These are phyloP conservation scores for Pachypanchax playfairii DNA, from an alignment of 2,113 vertebrate species.

Conservation along the genomic window DNA sequence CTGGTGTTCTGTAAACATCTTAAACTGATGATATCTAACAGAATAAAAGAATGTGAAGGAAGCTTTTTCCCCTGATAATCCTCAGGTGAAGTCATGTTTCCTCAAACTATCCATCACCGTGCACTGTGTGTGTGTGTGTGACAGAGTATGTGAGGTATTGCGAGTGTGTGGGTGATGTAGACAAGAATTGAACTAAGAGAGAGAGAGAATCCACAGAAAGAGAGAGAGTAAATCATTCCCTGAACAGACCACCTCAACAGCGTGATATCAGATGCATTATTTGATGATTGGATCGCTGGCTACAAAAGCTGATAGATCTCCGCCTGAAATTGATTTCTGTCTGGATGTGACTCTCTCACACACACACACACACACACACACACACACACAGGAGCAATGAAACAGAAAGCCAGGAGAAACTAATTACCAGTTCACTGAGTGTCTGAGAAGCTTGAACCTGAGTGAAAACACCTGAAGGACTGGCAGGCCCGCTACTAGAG, in stretches of 20 bases:
- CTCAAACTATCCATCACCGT: constrained; percentile 61
- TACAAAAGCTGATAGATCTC: constrained; percentile 77
- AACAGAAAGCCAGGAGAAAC: constrained; percentile 70
- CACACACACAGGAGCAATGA: constrained; percentile 31
- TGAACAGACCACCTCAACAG: constrained; percentile 73
- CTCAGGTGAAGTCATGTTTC: constrained; percentile 58
- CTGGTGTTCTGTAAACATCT: constrained; percentile 37
- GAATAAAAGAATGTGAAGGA: constrained; percentile 43
- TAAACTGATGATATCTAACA: constrained; percentile 42
- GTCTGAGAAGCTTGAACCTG: constrained; percentile 68
- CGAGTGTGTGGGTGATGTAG: constrained; percentile 58
- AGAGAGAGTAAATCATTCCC: constrained; percentile 70
- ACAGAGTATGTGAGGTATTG: constrained; percentile 40
- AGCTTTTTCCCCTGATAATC: constrained; percentile 48
- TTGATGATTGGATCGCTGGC: constrained; percentile 76
- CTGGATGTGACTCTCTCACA: constrained; percentile 63
- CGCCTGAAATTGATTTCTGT: constrained; percentile 78
- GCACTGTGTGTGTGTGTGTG: constrained; percentile 13
- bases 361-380: constrained; percentile 32
- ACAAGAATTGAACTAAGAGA: constrained; percentile 37
- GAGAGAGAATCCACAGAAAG: constrained; percentile 27
- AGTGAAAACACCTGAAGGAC: constrained; percentile 75
- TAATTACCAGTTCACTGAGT: constrained; percentile 74
- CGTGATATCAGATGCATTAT: constrained; percentile 78
- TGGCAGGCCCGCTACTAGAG: constrained; percentile 56